These are phyloP conservation scores for Nibea albiflora DNA, from an alignment of 2,113 vertebrate genomes.

Conservation along the genomic window DNA sequence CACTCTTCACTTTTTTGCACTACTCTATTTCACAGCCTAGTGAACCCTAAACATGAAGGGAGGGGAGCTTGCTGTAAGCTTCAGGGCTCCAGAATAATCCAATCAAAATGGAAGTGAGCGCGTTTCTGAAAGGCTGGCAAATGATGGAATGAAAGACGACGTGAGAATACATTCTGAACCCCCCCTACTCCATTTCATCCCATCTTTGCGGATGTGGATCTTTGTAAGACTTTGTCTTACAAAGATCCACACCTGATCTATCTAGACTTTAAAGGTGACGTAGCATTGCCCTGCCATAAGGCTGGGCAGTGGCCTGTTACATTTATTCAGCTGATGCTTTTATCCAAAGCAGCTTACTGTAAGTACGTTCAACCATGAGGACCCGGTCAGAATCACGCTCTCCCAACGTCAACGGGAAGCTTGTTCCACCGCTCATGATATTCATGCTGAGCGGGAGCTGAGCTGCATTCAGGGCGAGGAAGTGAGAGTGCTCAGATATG, in stretches of 20 bases:
- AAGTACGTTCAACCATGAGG: too few relatives aligned
- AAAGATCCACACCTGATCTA: background rate
- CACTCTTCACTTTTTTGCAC: background rate
- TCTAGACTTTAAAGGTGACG: background rate
- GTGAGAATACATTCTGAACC: background rate
- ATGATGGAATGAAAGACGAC: background rate
- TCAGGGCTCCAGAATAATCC: background rate
- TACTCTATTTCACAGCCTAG: slow-evolving; percentile 17
- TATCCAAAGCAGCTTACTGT: too few relatives aligned
- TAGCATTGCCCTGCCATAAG: background rate
- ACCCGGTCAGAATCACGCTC: background rate
- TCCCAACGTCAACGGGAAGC: too few relatives aligned
- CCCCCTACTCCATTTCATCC: background rate
- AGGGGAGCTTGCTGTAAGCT: background rate
- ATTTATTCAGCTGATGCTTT: too few relatives aligned
- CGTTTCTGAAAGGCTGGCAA: background rate
- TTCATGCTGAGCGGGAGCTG: too few relatives aligned
- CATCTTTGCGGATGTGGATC: too few relatives aligned
- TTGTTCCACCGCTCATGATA: too few relatives aligned
- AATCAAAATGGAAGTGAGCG: background rate
- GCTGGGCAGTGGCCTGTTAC: too few relatives aligned
- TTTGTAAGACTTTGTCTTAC: too few relatives aligned
- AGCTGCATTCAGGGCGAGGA: too few relatives aligned
- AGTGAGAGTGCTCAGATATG: too few relatives aligned
- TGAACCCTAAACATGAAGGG: background rate